Evolutionary conservation across 2,888 invertebrate species (phyloP), one percentile per base, ranked within the genome.

Genomic region (Autographa pulchrina): DNA sequence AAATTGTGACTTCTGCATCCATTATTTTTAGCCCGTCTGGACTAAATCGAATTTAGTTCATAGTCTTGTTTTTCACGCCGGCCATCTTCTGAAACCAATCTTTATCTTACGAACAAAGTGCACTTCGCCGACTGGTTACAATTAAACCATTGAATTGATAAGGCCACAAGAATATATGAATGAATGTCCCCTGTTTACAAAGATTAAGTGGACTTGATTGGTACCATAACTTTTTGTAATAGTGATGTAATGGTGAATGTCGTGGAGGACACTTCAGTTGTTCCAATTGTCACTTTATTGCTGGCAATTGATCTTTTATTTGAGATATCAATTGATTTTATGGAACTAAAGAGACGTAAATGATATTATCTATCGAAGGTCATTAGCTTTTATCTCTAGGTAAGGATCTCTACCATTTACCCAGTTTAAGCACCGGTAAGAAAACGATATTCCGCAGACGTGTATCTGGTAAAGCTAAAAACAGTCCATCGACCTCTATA

Each of bases 121-220:
- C 67, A 70, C 62, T 64, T 76, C 65, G 64, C n/a, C 41, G 35
- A 60, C 58, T 68, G 60, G 68, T 70, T 58, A 81, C 81, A 81
- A 77, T 72, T 77, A 74, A 70, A 74, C 63, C 68, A 78, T 82
- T 78, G 67, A 82, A 84, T 82, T 82, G 83, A 77, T 85, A 86
- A 88, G 85, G 88, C 86, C 87, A 76, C 69, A 62, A 80, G 79
- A 86, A 87, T 85, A 81, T 80, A 81, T 82, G 80, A 88, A 85
- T 86, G 73, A 83, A 73, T 66, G 70, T 66, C 54, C 64, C 73
- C 72, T 85, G 84, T 87, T 83, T 83, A 80, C 81, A 82, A 68
- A 74, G 70, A 72, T 77, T 72, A 81, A 82, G 62, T 74, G 66
- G 75, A 74, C 66, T 43, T 14, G 60, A 76, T 79, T 82, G 80